Conservation (phyloP, 2,797 vertebrate species). For the Sylvia borin region DNA sequence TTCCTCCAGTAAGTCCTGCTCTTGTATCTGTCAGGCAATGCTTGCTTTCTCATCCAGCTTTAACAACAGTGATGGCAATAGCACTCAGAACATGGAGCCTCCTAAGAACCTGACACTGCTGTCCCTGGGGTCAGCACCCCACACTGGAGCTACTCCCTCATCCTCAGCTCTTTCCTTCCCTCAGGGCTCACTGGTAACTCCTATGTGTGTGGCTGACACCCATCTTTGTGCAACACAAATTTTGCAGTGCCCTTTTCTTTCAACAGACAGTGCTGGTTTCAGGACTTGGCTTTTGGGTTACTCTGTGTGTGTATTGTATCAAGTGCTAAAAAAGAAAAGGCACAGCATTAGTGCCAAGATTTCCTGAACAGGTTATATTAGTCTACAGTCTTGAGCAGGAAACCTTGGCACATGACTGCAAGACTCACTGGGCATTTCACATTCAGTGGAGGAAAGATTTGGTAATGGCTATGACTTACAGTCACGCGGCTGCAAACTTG, state of each 20-base stretch:
- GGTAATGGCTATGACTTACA: not conserved
- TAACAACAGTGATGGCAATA: rapidly evolving
- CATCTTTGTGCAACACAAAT: not conserved
- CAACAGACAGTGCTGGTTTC: not conserved
- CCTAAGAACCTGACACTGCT: not conserved
- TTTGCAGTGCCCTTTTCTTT: not conserved
- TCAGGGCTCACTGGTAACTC: not conserved
- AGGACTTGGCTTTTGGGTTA: not conserved
- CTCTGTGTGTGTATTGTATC: not conserved
- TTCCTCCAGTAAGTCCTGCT: not conserved
- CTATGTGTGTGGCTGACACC: rapidly evolving
- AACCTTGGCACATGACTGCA: not conserved
- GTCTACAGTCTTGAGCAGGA: not conserved
- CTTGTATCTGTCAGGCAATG: not conserved
- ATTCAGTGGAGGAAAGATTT: not conserved
- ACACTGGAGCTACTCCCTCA: not conserved
- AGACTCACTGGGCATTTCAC: not conserved
- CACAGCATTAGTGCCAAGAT: not conserved
- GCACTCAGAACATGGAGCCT: not conserved
- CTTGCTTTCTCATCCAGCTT: not conserved
- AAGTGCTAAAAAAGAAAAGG: not conserved
- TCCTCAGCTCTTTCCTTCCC: not conserved
- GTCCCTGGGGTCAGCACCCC: rapidly evolving
- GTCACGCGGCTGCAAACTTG: not conserved
- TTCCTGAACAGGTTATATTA: not conserved